A percentile compares a stretch with the other conserved stretches of the same genome.
Evolutionary conservation across 2,888 invertebrate species (phyloP).

Genomic region (Dasypolia templi): DNA sequence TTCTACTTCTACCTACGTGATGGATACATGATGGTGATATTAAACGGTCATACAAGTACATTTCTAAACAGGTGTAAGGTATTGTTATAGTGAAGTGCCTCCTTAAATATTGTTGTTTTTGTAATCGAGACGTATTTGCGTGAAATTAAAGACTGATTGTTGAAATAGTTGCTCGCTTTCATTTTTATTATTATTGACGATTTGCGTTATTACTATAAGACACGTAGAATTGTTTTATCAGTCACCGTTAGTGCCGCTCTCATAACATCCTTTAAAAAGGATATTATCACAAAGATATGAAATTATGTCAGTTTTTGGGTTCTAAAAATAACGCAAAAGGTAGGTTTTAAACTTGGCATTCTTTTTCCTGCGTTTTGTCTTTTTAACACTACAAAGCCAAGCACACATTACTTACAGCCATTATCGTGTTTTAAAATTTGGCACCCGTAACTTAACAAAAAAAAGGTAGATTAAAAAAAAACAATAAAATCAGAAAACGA

Average conservation of each 20-base stretch:
- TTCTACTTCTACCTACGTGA: neutral
- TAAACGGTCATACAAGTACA: neutral
- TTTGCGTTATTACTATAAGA: constrained; percentile 24
- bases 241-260: constrained; percentile 7
- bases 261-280: neutral
- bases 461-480: too few relatives aligned
- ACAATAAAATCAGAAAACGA: too few relatives aligned
- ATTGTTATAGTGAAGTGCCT: constrained; percentile 38
- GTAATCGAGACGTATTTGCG: constrained; percentile 53
- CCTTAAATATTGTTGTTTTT: constrained; percentile 54
- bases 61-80: constrained; percentile 8
- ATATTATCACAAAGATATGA: constrained; percentile 9
- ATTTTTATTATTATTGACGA: constrained; percentile 36
- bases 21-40: too few relatives aligned
- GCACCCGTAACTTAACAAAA: too few relatives aligned
- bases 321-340: neutral
- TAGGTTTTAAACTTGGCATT: neutral
- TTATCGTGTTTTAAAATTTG: too few relatives aligned
- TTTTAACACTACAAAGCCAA: neutral
- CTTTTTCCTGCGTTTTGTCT: neutral
- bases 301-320: neutral
- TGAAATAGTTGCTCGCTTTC: constrained; percentile 41
- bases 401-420: neutral
- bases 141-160: constrained; percentile 70
- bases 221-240: constrained; percentile 17